Base-by-base conservation (phyloP, 2,888 invertebrate species). In the Polymixis flavicincta region DNA sequence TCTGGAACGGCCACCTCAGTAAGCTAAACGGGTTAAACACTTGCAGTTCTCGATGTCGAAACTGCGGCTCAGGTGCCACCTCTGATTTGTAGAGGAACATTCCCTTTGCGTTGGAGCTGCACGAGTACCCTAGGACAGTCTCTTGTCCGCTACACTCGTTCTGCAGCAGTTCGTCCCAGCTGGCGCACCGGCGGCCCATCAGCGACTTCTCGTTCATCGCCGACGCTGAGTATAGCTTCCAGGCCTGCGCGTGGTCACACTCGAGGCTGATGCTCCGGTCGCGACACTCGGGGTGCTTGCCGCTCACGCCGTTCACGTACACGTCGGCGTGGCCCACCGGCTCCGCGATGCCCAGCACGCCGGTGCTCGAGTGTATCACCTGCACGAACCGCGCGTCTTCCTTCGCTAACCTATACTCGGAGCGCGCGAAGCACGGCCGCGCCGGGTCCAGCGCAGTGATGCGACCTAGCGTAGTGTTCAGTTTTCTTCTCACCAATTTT, bases 361-460 rank as follows among this genome's bases (percentile, higher is more conserved):
- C 95, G 14, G 94, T 88, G 80, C 94, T 95, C 3, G 96, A 94
- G 79, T 96, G 95, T 8, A 96, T 89, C 9, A 95, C 96, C 68
- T 95, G 94, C 1, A 96, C 95, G 75, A 95, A 95, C 22, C 88
- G 82, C 0, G 96, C 96, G 72, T 95, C 95, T 1, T 74, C 76
- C 71, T 88, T 91, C 50, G 88, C 89, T 25, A 96, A 83, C 57
- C 93, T 90, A 59, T 88, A 90, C 19, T 90, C 89, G 1, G 92
- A 85, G 37, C 88, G 86, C 0, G 91, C 85, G 82, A 96, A 95
- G 79, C 96, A 96, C 4, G 96, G 96, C 65, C 92, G 91, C 2
- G 96, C 96, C 0, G 96, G 96, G 74, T 96, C 96, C 71, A 96
- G 85, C 0, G 94, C 96, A 0, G 95, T 94, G 57, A 95, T 94